These are phyloP conservation scores for Drosophila mauritiana DNA, from an alignment of 1,140 invertebrate species.

Conservation along the genomic window DNA sequence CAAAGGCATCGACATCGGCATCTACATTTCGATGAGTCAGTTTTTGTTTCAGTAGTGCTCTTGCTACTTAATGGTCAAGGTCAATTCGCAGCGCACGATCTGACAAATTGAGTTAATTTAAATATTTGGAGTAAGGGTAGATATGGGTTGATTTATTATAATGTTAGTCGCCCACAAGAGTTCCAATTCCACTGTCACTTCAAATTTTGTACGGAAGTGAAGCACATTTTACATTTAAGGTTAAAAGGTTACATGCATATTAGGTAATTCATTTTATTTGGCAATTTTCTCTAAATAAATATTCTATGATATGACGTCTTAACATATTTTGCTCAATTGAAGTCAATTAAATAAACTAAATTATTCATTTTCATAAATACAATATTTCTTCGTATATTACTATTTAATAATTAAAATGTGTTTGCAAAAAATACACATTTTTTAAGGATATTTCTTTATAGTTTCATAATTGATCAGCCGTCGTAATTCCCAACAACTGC, in stretches of 20 bases:
- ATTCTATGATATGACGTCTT: too few species aligned
- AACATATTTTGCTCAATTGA: too few species aligned
- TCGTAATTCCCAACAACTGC: constrained; percentile 7
- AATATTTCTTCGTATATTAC: background rate
- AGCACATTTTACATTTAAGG: background rate
- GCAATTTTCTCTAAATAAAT: too few species aligned
- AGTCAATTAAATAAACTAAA: too few species aligned
- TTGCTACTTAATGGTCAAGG: constrained; percentile 46
- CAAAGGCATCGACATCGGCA: constrained; percentile 42
- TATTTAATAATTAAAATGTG: too few species aligned
- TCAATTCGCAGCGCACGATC: constrained; percentile 48
- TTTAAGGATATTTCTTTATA: too few species aligned
- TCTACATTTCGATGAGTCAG: constrained; percentile 51
- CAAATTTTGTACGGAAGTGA: constrained; percentile 18
- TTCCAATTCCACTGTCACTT: constrained; percentile 17
- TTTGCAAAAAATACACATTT: too few species aligned
- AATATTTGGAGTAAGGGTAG: constrained; percentile 57
- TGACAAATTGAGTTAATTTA: constrained; percentile 72
- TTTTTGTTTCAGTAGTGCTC: constrained; percentile 11
- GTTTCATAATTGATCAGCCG: background rate
- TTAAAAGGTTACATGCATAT: background rate
- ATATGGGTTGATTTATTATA: constrained; percentile 8
- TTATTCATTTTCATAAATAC: too few species aligned
- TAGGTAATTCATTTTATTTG: background rate
- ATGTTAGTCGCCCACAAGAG: constrained; percentile 25